Evolutionary conservation across 2,888 invertebrate species (phyloP).

Genomic region (Salticus scenicus): DNA sequence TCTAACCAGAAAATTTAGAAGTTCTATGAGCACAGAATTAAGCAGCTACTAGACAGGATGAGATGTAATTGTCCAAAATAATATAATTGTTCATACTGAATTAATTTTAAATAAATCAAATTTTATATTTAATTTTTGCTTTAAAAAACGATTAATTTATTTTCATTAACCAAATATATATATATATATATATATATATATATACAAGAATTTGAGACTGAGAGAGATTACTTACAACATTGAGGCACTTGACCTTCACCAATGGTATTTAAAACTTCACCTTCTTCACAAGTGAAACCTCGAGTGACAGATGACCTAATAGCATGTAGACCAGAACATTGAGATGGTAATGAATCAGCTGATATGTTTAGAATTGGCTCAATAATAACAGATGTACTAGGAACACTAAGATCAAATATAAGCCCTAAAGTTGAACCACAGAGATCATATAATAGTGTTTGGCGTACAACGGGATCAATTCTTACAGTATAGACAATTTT

Average conservation of each 20-base stretch:
- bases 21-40: too few species aligned
- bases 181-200: too few species aligned
- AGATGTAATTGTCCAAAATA: too few species aligned
- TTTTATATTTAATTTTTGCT: too few species aligned
- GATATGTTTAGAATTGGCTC: slow-evolving; percentile 91
- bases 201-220: too few species aligned
- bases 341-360: slow-evolving; percentile 85
- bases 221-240: slow-evolving; percentile 87
- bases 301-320: slow-evolving; percentile 87
- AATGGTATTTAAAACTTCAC: slow-evolving; percentile 91
- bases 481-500: slow-evolving; percentile 90
- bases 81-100: too few species aligned
- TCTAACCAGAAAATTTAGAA: too few species aligned
- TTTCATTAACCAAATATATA: too few species aligned
- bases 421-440: slow-evolving; percentile 94
- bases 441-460: slow-evolving; percentile 93
- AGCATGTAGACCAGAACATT: slow-evolving; percentile 92
- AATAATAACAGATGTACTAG: slow-evolving; percentile 91
- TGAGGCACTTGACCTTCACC: slow-evolving; percentile 81
- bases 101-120: too few species aligned
- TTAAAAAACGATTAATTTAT: too few species aligned
- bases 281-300: slow-evolving; percentile 94
- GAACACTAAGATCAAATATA: slow-evolving; percentile 94
- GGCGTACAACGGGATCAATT: slow-evolving; percentile 89
- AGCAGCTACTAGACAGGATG: too few species aligned